phyloP scores from a whole-genome alignment of 2,888 invertebrate species.

The Xanthorhoe designata region DNA sequence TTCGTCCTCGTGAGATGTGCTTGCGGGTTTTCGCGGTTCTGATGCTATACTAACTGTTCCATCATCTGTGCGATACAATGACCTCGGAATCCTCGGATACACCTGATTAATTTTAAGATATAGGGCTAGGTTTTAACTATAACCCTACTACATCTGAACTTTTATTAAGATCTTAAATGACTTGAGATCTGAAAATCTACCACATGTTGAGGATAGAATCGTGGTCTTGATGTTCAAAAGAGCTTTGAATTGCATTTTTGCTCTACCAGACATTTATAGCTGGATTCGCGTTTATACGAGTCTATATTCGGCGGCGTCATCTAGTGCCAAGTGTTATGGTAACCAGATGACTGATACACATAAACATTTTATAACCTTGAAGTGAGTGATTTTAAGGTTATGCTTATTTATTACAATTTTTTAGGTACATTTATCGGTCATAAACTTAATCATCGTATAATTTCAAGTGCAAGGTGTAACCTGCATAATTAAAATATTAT shows the following conservation, averaged over 20 bases:
- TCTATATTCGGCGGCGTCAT: no score
- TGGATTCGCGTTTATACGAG: no score
- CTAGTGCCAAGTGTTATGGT: no score
- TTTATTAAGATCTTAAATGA: not conserved
- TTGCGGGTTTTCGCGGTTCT: conserved; percentile 60
- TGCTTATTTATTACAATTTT: not conserved
- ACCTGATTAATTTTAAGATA: conserved; percentile 45
- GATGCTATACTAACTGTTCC: conserved; percentile 23
- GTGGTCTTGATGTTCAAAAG: no score
- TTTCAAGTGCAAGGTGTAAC: not conserved
- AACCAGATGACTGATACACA: no score
- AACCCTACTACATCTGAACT: not conserved
- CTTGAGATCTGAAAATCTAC: not conserved
- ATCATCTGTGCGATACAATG: conserved; percentile 61
- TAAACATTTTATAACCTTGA: no score
- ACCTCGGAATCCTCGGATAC: conserved; percentile 71
- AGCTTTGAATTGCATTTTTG: no score
- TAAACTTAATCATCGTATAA: conserved; percentile 3
- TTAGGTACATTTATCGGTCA: not conserved
- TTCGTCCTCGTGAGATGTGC: conserved; percentile 71
- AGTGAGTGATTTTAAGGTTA: not conserved
- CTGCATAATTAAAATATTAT: conserved; percentile 1
- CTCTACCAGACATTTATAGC: no score
- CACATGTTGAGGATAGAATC: no score
- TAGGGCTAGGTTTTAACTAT: not conserved